Conservation (phyloP, 2,888 invertebrate species). For the Acronicta psi region DNA sequence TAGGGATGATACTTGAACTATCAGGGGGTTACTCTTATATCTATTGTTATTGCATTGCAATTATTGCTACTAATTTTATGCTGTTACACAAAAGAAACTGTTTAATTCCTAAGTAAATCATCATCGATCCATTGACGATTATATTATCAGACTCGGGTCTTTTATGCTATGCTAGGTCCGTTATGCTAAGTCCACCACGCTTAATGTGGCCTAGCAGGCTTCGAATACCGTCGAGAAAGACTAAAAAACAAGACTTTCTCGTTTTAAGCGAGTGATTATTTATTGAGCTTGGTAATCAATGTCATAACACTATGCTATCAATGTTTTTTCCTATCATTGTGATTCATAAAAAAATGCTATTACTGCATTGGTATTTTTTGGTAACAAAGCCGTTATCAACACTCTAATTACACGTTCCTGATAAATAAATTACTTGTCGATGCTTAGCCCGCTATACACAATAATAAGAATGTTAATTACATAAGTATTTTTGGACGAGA, state of each 20-base stretch:
- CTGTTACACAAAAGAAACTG: neutral
- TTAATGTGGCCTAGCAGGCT: no score
- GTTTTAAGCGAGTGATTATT: no score
- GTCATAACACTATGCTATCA: no score
- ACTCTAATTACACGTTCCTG: constrained; percentile 52
- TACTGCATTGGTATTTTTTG: constrained; percentile 7
- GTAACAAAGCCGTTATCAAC: constrained; percentile 43
- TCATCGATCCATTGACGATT: no score
- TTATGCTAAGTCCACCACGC: no score
- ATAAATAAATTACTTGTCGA: constrained; percentile 55
- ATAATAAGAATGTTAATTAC: constrained; percentile 83
- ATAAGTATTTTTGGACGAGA: constrained; percentile 63
- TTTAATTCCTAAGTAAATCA: no score
- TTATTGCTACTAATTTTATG: constrained; percentile 34
- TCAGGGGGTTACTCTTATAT: constrained; percentile 55
- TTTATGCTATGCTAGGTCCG: no score
- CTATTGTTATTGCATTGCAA: constrained; percentile 51
- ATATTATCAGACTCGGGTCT: no score
- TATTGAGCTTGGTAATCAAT: no score
- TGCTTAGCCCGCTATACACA: constrained; percentile 35
- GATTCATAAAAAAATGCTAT: constrained; percentile 4
- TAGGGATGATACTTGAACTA: constrained; percentile 68
- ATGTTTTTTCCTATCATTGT: no score
- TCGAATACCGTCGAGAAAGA: no score
- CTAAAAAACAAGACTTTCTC: no score